These are phyloP conservation scores for Heteromyza rotundicornis DNA, from an alignment of 2,888 invertebrate genomes.

Conservation along the genomic window DNA sequence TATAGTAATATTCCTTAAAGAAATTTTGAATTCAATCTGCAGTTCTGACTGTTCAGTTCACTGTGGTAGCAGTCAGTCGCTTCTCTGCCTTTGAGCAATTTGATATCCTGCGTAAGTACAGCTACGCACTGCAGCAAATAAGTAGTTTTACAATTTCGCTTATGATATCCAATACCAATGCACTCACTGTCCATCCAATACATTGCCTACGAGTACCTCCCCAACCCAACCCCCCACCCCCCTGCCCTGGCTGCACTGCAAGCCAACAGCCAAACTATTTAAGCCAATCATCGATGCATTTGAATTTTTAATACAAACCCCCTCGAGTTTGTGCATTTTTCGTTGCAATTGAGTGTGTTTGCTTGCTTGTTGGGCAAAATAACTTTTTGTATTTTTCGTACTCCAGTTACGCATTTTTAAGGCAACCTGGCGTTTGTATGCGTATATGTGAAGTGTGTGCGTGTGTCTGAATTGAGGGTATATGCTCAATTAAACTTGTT, in stretches of 20 bases:
- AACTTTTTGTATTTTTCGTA: conserved; percentile 23
- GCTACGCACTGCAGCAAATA: conserved; percentile 15
- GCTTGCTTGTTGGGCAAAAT: conserved; percentile 15
- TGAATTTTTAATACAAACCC: conserved; percentile 13
- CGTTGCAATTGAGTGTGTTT: neutral
- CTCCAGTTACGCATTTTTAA: conserved; percentile 27
- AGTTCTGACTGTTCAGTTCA: too few species aligned
- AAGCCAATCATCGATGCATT: conserved; percentile 16
- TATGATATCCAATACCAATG: conserved; percentile 4
- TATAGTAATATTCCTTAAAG: too few species aligned
- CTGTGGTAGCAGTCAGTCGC: too few species aligned
- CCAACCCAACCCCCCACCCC: neutral
- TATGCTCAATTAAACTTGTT: conserved; percentile 23
- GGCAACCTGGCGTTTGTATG: conserved; percentile 11
- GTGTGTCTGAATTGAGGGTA: neutral
- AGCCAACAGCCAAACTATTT: conserved; percentile 6
- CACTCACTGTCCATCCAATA: neutral
- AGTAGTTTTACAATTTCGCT: conserved; percentile 16
- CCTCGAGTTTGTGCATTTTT: neutral
- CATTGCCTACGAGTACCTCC: neutral
- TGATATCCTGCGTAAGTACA: conserved; percentile 22
- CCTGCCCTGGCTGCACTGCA: neutral
- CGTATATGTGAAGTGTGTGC: conserved; percentile 14
- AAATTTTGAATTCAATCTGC: too few species aligned
- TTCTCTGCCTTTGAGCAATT: conserved; percentile 20